Evolutionary conservation across 2,888 invertebrate genomes (phyloP).

Genomic region (Parnassius mnemosyne): DNA sequence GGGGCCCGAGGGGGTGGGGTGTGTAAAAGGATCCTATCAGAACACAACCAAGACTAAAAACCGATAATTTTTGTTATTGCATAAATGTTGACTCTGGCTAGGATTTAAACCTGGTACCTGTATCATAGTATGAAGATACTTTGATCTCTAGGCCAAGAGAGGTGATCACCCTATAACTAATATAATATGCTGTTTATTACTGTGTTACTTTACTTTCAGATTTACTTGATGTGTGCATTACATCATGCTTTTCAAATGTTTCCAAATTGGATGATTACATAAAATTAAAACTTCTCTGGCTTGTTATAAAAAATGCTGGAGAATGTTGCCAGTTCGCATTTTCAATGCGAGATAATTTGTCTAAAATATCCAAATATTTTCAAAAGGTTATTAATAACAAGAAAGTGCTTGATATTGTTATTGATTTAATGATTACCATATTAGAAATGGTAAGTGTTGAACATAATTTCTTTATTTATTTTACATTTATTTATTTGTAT

Average conservation of each 20-base stretch:
- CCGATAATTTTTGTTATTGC: too few relatives aligned
- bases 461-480: conserved; percentile 6
- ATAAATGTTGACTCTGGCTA: too few relatives aligned
- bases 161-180: too few relatives aligned
- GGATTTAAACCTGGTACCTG: too few relatives aligned
- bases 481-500: conserved; percentile 6
- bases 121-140: too few relatives aligned
- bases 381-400: conserved; percentile 52
- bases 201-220: conserved; percentile 46
- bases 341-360: conserved; percentile 56
- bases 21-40: too few relatives aligned
- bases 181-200: too few relatives aligned
- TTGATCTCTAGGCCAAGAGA: too few relatives aligned
- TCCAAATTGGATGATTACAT: conserved; percentile 61
- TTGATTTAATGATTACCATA: conserved; percentile 57
- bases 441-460: conserved; percentile 56
- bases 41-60: too few relatives aligned
- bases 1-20: too few relatives aligned
- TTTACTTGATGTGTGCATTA: conserved; percentile 57
- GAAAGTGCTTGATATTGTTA: conserved; percentile 63
- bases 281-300: conserved; percentile 63
- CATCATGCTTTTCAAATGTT: conserved; percentile 46
- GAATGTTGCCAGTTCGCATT: conserved; percentile 61
- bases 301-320: conserved; percentile 67
- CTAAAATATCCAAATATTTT: conserved; percentile 53